phyloP scores from a whole-genome alignment of 1,140 invertebrate species.

The Drosophila melanica region DNA sequence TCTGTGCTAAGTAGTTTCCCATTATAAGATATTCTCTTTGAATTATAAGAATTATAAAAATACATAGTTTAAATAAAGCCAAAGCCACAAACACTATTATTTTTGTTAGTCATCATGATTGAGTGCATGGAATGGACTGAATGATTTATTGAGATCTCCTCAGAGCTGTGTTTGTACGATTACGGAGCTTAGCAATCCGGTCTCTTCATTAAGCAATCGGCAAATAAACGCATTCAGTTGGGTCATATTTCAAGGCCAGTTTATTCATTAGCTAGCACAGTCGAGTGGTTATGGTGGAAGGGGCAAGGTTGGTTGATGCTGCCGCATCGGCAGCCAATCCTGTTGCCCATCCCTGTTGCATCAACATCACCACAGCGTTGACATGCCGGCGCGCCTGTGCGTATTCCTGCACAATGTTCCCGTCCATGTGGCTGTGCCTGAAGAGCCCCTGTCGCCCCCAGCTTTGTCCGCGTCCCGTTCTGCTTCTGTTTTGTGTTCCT shows the following conservation, averaged over 20 bases:
- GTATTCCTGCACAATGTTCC: constrained; percentile 22
- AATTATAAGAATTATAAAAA: too few relatives aligned
- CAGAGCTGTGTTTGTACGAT: constrained; percentile 8
- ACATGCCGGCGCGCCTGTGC: constrained; percentile 54
- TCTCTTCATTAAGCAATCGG: background rate
- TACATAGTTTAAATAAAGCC: background rate
- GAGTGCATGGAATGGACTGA: background rate
- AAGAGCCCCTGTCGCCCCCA: background rate
- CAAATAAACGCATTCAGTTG: constrained; percentile 30
- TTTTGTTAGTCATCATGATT: background rate
- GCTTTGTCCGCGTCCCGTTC: constrained; percentile 1
- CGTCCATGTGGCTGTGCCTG: constrained; percentile 15
- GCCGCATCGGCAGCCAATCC: constrained; percentile 30
- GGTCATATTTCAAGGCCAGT: constrained; percentile 62
- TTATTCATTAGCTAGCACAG: constrained; percentile 60
- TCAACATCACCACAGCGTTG: constrained; percentile 69
- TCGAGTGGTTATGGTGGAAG: background rate
- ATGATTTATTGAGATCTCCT: constrained; percentile 44
- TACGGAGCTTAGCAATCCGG: constrained; percentile 7
- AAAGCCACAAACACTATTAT: background rate
- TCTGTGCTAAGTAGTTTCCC: too few relatives aligned
- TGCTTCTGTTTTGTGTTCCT: constrained; percentile 33
- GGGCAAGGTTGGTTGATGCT: too few relatives aligned
- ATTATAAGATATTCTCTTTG: too few relatives aligned
- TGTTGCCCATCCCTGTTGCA: constrained; percentile 20